phyloP scores from a whole-genome alignment of 1,140 invertebrate species.

The Halotydeus destructor region DNA sequence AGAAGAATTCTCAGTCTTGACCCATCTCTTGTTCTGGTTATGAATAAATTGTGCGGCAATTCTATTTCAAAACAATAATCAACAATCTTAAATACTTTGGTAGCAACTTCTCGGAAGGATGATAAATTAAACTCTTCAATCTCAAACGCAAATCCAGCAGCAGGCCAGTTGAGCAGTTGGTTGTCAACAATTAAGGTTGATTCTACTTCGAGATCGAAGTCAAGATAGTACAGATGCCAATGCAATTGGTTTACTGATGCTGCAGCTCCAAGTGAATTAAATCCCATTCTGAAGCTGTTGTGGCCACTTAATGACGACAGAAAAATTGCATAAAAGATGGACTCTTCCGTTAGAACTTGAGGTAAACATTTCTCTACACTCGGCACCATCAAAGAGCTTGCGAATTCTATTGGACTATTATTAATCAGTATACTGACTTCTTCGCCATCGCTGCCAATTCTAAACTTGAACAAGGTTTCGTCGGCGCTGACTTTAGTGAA shows the following conservation, averaged over 20 bases:
- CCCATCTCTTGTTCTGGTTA: slow-evolving; percentile 11
- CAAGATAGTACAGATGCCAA: slow-evolving; percentile 25
- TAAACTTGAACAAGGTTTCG: slow-evolving; percentile 22
- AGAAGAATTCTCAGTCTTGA: slow-evolving; percentile 14
- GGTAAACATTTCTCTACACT: slow-evolving; percentile 20
- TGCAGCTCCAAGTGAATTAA: slow-evolving; percentile 28
- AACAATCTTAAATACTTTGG: slow-evolving; percentile 7
- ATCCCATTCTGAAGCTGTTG: slow-evolving; percentile 22
- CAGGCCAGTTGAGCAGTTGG: slow-evolving; percentile 11
- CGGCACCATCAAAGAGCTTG: slow-evolving; percentile 24
- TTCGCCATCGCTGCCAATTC: too few relatives aligned
- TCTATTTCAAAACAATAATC: slow-evolving; percentile 12
- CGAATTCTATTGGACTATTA: slow-evolving; percentile 25
- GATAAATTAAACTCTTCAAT: slow-evolving; percentile 3
- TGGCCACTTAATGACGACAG: slow-evolving; percentile 10
- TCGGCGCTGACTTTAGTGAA: slow-evolving; percentile 22
- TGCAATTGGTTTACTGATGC: slow-evolving; percentile 29
- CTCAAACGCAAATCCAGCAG: slow-evolving; percentile 15
- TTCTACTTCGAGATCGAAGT: slow-evolving; percentile 22
- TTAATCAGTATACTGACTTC: slow-evolving; percentile 22
- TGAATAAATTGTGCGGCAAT: slow-evolving; percentile 19
- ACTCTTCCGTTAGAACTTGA: slow-evolving; percentile 18
- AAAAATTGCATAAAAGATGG: slow-evolving; percentile 12
- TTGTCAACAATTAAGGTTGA: neutral
- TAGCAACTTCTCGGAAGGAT: neutral